Conservation (phyloP, 2,797 vertebrate genomes). For the Smutsia gigantea region DNA sequence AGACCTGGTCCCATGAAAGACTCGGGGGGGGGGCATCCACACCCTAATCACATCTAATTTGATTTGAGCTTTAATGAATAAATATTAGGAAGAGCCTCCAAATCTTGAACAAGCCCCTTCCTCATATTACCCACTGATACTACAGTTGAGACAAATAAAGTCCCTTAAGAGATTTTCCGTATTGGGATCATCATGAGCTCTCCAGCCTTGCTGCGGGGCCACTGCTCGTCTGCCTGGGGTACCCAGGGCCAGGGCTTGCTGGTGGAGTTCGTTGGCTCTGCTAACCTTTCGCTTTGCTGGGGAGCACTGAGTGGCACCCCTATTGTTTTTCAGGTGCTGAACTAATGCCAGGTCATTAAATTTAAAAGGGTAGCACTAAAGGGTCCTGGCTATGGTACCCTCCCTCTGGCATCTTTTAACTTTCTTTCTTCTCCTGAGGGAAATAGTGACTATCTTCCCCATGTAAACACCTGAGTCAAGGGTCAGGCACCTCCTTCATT, state of each 20-base stretch:
- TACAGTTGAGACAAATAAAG: background rate
- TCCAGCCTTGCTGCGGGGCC: background rate
- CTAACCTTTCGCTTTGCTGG: background rate
- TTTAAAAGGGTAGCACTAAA: background rate
- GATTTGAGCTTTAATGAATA: background rate
- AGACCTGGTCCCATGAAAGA: background rate
- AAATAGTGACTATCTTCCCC: background rate
- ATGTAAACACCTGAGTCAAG: background rate
- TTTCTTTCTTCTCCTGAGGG: background rate
- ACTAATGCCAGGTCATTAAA: background rate
- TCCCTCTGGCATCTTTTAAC: background rate
- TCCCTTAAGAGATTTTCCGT: background rate
- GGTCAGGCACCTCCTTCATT: background rate
- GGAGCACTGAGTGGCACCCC: background rate
- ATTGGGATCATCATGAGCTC: background rate
- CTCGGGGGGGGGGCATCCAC: fast-evolving
- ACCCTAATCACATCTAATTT: background rate
- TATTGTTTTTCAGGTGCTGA: background rate
- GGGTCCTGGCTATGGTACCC: too few species aligned
- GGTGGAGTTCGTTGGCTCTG: background rate
- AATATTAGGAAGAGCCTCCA: background rate
- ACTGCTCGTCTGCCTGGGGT: fast-evolving
- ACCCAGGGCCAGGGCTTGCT: background rate
- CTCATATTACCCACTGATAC: background rate
- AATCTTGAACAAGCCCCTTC: background rate